Evolutionary conservation across 2,888 invertebrate genomes (phyloP).

Genomic region (Glaucopsyche alexis): DNA sequence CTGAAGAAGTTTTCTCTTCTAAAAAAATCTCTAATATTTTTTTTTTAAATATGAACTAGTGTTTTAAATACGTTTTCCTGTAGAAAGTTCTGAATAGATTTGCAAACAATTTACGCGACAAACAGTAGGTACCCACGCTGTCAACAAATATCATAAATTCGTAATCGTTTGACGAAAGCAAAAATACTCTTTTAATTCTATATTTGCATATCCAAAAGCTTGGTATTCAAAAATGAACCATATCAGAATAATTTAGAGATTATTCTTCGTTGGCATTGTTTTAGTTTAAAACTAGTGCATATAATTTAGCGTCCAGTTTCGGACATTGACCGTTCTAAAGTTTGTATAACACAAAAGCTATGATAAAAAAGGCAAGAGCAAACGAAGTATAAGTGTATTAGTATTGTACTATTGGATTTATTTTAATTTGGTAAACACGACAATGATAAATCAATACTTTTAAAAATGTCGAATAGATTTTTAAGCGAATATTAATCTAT

Average conservation of each 20-base stretch:
- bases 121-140: not conserved
- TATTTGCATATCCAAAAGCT: conserved; percentile 49
- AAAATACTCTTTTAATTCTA: conserved; percentile 44
- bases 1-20: too few relatives aligned
- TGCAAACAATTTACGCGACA: not conserved
- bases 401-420: too few relatives aligned
- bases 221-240: not conserved
- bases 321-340: conserved; percentile 56
- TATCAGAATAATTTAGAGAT: not conserved
- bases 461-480: too few relatives aligned
- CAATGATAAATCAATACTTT: too few relatives aligned
- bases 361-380: conserved; percentile 29
- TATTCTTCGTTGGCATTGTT: conserved; percentile 32
- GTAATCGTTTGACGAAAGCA: conserved; percentile 42
- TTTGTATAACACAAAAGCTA: conserved; percentile 26
- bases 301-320: conserved; percentile 54
- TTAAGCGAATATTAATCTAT: too few relatives aligned
- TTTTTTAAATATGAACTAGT: too few relatives aligned
- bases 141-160: conserved; percentile 41
- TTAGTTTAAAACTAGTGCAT: conserved; percentile 68
- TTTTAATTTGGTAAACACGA: too few relatives aligned
- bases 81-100: conserved; percentile 7
- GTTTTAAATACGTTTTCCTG: not conserved
- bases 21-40: too few relatives aligned
- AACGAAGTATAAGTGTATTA: not conserved